Conservation (phyloP, 2,888 invertebrate species). For the Muscina levida region DNA sequence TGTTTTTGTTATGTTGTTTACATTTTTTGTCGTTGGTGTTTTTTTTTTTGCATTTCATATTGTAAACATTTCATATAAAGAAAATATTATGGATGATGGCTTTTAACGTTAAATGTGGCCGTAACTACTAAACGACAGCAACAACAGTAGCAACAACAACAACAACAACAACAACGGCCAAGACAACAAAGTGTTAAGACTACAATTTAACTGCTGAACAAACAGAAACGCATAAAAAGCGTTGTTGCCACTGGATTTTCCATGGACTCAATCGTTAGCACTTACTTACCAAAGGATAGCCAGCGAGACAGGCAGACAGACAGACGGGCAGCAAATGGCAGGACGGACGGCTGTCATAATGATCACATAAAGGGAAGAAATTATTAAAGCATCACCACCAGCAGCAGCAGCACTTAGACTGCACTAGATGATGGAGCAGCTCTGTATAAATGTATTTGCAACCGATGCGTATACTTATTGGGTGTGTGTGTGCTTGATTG, state of each 20-base stretch:
- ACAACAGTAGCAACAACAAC: constrained; percentile 11
- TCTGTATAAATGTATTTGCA: constrained; percentile 19
- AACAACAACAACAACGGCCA: not conserved
- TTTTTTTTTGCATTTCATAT: constrained; percentile 31
- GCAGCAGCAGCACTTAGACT: not conserved
- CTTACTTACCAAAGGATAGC: not conserved
- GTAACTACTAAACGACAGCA: too few relatives aligned
- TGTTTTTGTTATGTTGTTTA: too few relatives aligned
- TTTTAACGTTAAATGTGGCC: constrained; percentile 35
- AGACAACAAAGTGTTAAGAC: constrained; percentile 56
- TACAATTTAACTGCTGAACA: constrained; percentile 65
- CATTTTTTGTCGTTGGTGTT: constrained; percentile 2
- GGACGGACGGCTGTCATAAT: constrained; percentile 17
- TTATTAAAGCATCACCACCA: constrained; percentile 16
- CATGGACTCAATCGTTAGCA: not conserved
- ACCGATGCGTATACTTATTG: too few relatives aligned
- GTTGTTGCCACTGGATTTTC: constrained; percentile 23
- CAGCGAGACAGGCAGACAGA: not conserved
- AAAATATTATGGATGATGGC: constrained; percentile 40
- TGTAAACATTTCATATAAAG: constrained; percentile 42
- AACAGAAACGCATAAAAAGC: constrained; percentile 56
- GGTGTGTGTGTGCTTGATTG: not conserved
- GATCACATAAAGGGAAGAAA: constrained; percentile 19
- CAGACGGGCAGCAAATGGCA: not conserved
- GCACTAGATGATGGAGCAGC: too few relatives aligned